Evolutionary conservation across 2,113 vertebrate genomes (phyloP).

Genomic region (Scolopax mira): DNA sequence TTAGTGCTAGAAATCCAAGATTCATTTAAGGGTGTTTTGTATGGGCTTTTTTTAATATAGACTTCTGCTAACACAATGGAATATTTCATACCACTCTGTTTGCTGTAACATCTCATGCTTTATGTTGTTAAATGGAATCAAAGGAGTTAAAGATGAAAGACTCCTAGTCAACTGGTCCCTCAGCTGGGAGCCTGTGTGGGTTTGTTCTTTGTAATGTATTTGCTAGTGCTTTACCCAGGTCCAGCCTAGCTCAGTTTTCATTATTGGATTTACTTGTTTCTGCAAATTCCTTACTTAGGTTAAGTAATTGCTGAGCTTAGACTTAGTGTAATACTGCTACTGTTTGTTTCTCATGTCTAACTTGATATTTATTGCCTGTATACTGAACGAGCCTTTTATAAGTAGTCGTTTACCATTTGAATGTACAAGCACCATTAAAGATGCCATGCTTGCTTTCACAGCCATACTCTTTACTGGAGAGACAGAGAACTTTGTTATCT

Average conservation of each 20-base stretch:
- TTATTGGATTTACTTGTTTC: conserved; percentile 19
- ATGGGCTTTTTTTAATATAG: conserved; percentile 58
- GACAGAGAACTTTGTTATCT: background rate
- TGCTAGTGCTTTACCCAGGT: conserved; percentile 17
- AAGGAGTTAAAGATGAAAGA: conserved; percentile 61
- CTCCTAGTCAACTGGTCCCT: conserved; percentile 22
- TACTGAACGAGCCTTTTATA: background rate
- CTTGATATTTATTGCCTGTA: background rate
- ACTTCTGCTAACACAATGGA: conserved; percentile 61
- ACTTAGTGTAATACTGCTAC: background rate
- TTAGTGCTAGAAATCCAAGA: conserved; percentile 65
- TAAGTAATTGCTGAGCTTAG: conserved; percentile 8
- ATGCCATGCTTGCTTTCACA: background rate
- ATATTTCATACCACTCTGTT: conserved; percentile 58
- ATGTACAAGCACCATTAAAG: background rate
- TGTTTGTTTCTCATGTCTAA: conserved; percentile 20
- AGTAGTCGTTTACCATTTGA: background rate
- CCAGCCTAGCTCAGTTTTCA: conserved; percentile 4
- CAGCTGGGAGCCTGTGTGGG: conserved; percentile 1
- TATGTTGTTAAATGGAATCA: conserved; percentile 37
- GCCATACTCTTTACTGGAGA: background rate
- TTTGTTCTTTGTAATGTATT: conserved; percentile 49
- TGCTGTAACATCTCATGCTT: conserved; percentile 19
- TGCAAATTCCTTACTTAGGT: background rate
- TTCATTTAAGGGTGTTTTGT: conserved; percentile 51